Base-by-base conservation (phyloP, 2,888 invertebrate genomes). In the Cryptus armator region DNA sequence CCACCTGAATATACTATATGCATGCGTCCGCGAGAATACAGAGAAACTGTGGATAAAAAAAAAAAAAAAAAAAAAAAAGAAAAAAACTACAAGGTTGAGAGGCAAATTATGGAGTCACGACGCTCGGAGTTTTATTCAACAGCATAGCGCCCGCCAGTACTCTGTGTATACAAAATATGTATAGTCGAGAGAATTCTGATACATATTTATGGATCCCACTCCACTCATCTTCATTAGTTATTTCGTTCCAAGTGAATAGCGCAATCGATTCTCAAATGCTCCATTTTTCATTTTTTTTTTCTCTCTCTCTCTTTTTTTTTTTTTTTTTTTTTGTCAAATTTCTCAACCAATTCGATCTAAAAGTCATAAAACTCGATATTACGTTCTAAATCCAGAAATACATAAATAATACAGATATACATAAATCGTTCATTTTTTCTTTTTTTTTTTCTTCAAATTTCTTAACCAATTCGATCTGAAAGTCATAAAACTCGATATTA, bases 31-130 rank as follows among this genome's bases (percentile, higher is more conserved):
- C 59, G 48, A 70, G 75, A 81, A 75, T 75, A 53, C 46, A 67
- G 64, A 66, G 76, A 76, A 64, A 76, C 48, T 51, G 51, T 10
- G 59, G 51, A 62, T 59, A 44, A 37, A 48, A 46, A 70, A 46
- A 53, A 46, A 32, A 43, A 64, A 51, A 62, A 37, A 48, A 46
- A 70, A 46, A 53, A 46, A 32, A 43, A 64, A 51, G 51, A 56
- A 37, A 71, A 24, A 51, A 53, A 19, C 1, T 62, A 43, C 84
- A 81, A 84, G 84, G 84, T 74, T 84, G 81, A 81, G 74, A 77
- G 48, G 81, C 81, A 84, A 81, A 84, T 84, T 81, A 81, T 77
- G 16, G 59, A 77, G 81, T 77, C 81, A 10, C 74, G 64, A 19
- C 62, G 67, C 67, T 74, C 71, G 44, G 64, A 70, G 77, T 66